These are phyloP conservation scores for Phaenicophaeus curvirostris DNA, from an alignment of 2,797 vertebrate species.

Conservation along the genomic window DNA sequence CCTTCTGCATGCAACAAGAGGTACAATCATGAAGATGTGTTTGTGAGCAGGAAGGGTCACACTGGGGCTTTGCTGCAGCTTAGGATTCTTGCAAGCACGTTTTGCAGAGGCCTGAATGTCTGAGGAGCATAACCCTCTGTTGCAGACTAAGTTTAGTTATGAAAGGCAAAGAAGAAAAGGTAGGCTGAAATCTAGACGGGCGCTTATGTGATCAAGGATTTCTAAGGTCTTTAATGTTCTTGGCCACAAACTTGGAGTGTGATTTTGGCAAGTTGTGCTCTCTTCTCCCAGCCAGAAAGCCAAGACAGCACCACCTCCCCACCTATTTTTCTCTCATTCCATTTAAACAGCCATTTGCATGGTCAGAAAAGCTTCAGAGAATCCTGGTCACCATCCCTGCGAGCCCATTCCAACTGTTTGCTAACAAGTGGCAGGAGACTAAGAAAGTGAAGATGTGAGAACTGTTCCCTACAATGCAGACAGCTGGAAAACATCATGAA, in stretches of 20 bases:
- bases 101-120: not conserved
- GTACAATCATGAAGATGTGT: accelerated
- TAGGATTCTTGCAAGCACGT: not conserved
- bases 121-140: not conserved
- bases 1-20: not conserved
- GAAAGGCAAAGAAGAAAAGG: not conserved
- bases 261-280: not conserved
- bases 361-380: not conserved
- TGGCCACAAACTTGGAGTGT: accelerated
- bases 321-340: not conserved
- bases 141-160: not conserved
- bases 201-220: accelerated
- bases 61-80: not conserved
- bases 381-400: not conserved
- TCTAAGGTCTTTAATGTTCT: not conserved
- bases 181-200: not conserved
- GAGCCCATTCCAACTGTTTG: not conserved
- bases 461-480: not conserved
- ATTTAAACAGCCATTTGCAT: not conserved
- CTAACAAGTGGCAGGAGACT: not conserved
- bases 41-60: not conserved
- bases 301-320: not conserved
- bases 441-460: not conserved
- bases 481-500: constrained; percentile 63
- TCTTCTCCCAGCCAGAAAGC: not conserved